Base-by-base conservation (phyloP, 1,140 invertebrate genomes). In the Drosophila sp. region DNA sequence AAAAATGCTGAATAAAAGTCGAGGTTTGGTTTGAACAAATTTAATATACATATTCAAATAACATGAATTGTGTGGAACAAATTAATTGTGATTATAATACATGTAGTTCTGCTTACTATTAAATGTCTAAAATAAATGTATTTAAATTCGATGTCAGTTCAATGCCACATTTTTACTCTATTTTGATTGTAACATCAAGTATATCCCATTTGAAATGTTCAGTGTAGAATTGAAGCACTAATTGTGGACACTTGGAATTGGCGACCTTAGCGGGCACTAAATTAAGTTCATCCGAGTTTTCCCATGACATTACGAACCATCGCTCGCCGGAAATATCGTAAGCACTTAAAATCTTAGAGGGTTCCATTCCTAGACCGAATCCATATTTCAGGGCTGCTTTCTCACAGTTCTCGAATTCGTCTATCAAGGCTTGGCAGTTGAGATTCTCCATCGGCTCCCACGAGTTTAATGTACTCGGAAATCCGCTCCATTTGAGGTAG, bases 251-350 rank as follows among this genome's bases (percentile, higher is more conserved):
- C 76, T 95, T 95, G 0, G 96, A 93, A 92, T 99, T 99, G 0
- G 98, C 98, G 78, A 97, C 94, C 81, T 96, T 94, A 0, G 98
- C 96, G 8, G 97, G 96, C 0, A 99, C 97, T 18, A 99, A 92
- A 92, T 99, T 97, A 0, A 97, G 97, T 91, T 98, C 97, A 91
- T 98, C 97, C 7, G 96, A 96, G 48, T 97, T 97, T 92, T 98
- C 97, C 97, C 97, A 99, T 92, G 98, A 98, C 95, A 99, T 98
- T 1, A 99, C 93, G 92, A 99, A 98, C 97, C 98, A 98, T 0
- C 99, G 92, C 91, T 98, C 96, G 0, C 97, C 98, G 70, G 95
- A 97, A 18, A 96, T 97, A 91, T 98, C 97, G 59, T 97, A 98
- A 2, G 97, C 98, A 92, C 93, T 97, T 89, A 99, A 97, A 71